phyloP scores from a whole-genome alignment of 2,113 vertebrate species.

The Neolamprologus longior region DNA sequence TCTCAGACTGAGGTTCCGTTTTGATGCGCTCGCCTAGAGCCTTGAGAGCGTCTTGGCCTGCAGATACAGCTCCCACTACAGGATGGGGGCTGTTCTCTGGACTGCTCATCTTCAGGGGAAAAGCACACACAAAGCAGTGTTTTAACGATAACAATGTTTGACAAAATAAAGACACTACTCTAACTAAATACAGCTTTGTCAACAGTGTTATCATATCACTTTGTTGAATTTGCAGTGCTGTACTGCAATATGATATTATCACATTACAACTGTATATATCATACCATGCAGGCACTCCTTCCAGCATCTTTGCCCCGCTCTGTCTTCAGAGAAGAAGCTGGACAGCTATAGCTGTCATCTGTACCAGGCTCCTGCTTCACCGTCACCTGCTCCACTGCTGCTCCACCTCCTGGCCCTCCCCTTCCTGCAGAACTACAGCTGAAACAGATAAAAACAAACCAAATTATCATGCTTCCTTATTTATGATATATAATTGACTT shows the following conservation, averaged over 20 bases:
- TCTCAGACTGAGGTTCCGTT: constrained; percentile 75
- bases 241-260: background rate
- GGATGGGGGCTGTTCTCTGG: constrained; percentile 84
- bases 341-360: constrained; percentile 84
- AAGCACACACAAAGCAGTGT: background rate
- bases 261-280: background rate
- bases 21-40: constrained; percentile 84
- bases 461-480: background rate
- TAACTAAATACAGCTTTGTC: background rate
- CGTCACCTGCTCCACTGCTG: constrained; percentile 81
- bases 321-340: constrained; percentile 71
- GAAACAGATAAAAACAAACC: background rate
- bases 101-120: constrained; percentile 83
- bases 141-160: background rate
- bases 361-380: constrained; percentile 93
- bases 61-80: constrained; percentile 63
- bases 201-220: background rate
- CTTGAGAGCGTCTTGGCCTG: constrained; percentile 79
- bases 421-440: constrained; percentile 90
- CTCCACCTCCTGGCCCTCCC: constrained; percentile 61
- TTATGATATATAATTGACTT: background rate
- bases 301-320: constrained; percentile 84
- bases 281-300: constrained; percentile 92
- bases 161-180: background rate
- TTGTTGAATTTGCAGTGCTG: background rate